Evolutionary conservation across 1,140 invertebrate species (phyloP).

Genomic region (Drosophila ananassae): DNA sequence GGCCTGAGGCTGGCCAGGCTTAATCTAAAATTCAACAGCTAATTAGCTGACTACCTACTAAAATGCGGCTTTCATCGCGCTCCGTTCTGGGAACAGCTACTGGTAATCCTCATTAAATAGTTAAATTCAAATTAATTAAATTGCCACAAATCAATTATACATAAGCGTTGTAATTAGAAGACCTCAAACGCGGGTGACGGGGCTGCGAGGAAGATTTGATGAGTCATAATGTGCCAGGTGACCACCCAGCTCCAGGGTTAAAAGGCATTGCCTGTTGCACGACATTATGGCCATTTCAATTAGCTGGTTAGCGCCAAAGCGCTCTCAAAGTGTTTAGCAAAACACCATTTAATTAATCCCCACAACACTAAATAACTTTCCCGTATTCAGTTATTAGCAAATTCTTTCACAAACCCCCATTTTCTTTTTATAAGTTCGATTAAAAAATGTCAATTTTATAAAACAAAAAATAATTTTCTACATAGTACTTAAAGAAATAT

Average conservation of each 20-base stretch:
- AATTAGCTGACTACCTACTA: conserved; percentile 72
- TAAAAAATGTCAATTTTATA: no score
- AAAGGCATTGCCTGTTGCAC: conserved; percentile 57
- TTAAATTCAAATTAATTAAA: conserved; percentile 83
- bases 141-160: conserved; percentile 82
- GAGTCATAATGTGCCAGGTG: conserved; percentile 41
- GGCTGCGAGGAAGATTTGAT: conserved; percentile 12
- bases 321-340: conserved; percentile 65
- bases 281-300: conserved; percentile 72
- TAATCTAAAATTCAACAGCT: conserved; percentile 80
- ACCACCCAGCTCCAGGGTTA: neutral
- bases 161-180: conserved; percentile 79
- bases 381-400: no score
- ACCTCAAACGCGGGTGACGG: conserved; percentile 52
- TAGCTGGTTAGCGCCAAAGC: conserved; percentile 69
- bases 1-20: conserved; percentile 34
- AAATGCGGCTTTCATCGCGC: conserved; percentile 72
- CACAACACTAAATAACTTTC: neutral
- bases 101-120: conserved; percentile 81
- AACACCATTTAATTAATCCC: conserved; percentile 75
- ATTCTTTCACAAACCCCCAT: no score
- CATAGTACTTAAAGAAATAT: no score
- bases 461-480: no score
- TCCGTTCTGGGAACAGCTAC: conserved; percentile 27
- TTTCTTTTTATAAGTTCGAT: no score